phyloP scores from a whole-genome alignment of 37 sponge, comb jelly and placozoan genomes.

The Hexactinellida sp. region DNA sequence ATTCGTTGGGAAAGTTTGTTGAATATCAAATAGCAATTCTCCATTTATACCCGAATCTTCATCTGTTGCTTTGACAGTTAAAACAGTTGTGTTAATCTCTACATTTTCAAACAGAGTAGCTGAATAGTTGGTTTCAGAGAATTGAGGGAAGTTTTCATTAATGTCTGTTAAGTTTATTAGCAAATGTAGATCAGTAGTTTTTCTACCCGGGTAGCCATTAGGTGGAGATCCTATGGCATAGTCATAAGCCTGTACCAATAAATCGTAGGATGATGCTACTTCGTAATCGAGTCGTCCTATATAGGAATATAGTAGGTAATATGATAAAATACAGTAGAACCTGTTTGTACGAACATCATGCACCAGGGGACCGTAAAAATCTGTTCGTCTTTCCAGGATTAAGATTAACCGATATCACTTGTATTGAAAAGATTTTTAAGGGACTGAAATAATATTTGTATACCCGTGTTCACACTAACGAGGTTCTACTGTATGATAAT shows the following conservation, averaged over 20 bases:
- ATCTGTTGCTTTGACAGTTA: neutral
- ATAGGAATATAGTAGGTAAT: neutral
- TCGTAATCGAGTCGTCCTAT: slow-evolving; percentile 16
- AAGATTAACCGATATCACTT: too few species aligned
- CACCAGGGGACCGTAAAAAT: too few species aligned
- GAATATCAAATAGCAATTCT: neutral
- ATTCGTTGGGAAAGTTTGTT: neutral
- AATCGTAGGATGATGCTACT: neutral
- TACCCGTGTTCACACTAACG: too few species aligned
- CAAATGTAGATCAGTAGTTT: neutral
- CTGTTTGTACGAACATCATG: too few species aligned
- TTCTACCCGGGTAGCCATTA: neutral
- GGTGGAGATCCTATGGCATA: neutral
- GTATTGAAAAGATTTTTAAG: too few species aligned
- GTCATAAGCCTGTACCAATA: neutral
- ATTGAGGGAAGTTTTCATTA: slow-evolving; percentile 19
- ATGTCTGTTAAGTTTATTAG: neutral
- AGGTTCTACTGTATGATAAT: too few species aligned
- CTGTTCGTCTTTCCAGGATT: too few species aligned
- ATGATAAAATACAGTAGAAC: neutral
- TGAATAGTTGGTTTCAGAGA: neutral
- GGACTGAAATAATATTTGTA: too few species aligned
- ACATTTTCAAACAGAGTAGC: neutral
- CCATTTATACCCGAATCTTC: neutral
- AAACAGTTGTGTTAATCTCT: neutral